Percentiles rank a stretch among this genome's conserved stretches.
These are phyloP conservation scores for Prinia subflava DNA, from an alignment of 2,113 vertebrate species.

Conservation along the genomic window DNA sequence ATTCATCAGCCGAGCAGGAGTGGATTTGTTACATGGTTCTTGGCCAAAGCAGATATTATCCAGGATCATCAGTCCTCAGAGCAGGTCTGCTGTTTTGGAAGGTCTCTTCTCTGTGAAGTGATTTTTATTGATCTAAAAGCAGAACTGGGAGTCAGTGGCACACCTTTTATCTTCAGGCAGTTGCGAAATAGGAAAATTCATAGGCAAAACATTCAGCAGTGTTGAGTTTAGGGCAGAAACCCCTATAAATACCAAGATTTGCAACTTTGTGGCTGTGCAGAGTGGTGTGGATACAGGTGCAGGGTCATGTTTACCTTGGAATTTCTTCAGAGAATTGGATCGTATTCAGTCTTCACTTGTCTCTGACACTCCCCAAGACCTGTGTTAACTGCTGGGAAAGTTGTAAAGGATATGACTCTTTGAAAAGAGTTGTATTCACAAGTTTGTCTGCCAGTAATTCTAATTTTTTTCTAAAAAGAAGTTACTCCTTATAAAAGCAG, in stretches of 20 bases:
- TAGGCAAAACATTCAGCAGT: neutral
- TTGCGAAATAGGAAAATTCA: neutral
- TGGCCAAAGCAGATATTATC: neutral
- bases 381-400: neutral
- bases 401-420: conserved; percentile 1
- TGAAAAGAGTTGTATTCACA: conserved; percentile 49
- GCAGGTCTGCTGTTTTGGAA: neutral
- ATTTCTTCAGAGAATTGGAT: neutral
- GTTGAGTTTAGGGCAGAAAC: neutral
- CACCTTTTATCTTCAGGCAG: neutral
- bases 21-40: neutral
- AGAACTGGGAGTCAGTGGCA: neutral
- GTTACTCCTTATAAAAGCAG: conserved; percentile 73
- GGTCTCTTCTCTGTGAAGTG: neutral
- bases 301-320: neutral
- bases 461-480: conserved; percentile 59
- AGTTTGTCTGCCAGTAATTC: conserved; percentile 54
- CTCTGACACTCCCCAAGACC: neutral
- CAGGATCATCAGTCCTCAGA: neutral
- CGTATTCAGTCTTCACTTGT: neutral
- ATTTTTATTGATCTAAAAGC: neutral
- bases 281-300: neutral
- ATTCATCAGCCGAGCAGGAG: too few species aligned
- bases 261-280: neutral
- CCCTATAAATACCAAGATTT: neutral